Evolutionary conservation across 2,797 vertebrate species (phyloP).

Genomic region (Falco concolor): DNA sequence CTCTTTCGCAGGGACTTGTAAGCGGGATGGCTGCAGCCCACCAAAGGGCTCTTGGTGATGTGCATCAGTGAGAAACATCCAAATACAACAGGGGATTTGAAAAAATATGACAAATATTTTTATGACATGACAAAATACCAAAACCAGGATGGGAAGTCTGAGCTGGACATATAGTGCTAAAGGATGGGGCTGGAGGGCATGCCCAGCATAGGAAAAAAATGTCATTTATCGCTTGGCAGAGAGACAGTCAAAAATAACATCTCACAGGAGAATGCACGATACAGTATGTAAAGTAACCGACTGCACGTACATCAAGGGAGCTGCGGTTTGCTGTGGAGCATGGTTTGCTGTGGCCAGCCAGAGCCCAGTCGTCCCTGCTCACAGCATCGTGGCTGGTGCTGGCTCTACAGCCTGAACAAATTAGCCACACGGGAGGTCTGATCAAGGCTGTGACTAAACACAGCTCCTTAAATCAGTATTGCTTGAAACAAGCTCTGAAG

Average conservation of each 20-base stretch:
- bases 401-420: neutral
- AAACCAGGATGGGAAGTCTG: neutral
- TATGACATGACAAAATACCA: no score
- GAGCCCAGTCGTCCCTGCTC: neutral
- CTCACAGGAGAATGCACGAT: neutral
- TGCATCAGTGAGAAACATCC: neutral
- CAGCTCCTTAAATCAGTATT: neutral
- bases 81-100: neutral
- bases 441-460: neutral
- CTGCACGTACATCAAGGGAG: fast-evolving
- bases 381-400: neutral
- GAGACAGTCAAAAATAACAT: neutral
- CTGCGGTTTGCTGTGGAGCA: neutral
- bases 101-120: no score
- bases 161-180: neutral
- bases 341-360: neutral
- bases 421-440: neutral
- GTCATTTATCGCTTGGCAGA: neutral
- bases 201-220: neutral
- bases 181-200: neutral
- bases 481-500: neutral
- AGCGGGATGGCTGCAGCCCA: neutral
- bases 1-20: fast-evolving
- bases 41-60: neutral
- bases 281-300: neutral